Conservation (phyloP, 2,797 vertebrate species). For the Podarcis siculus region DNA sequence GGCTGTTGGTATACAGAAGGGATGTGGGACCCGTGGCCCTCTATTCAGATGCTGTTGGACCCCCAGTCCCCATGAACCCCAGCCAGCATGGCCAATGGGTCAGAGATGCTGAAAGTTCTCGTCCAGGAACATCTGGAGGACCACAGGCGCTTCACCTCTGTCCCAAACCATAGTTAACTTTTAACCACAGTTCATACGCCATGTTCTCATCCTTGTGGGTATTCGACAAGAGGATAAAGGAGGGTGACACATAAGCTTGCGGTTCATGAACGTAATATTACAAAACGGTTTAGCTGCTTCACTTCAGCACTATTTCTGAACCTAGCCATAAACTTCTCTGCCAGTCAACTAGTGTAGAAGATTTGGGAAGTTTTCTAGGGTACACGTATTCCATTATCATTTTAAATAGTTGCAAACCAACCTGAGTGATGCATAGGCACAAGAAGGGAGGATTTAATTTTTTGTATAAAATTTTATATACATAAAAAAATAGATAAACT, state of each 20-base stretch:
- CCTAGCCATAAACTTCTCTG: background rate
- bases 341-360: background rate
- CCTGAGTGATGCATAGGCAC: no score
- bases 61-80: no score
- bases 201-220: background rate
- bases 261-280: background rate
- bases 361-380: background rate
- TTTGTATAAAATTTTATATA: no score
- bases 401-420: no score
- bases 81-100: no score
- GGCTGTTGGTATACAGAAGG: no score
- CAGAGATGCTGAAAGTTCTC: background rate
- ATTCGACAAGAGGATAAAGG: background rate
- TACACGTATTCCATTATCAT: no score
- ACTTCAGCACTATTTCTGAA: background rate
- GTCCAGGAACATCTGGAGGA: no score
- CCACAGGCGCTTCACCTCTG: background rate
- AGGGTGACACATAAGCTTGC: background rate
- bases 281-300: background rate
- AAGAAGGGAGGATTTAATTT: no score
- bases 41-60: no score
- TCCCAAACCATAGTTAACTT: background rate
- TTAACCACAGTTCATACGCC: no score
- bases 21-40: no score
- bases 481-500: background rate